Percentiles rank a stretch among this genome's conserved stretches.
Evolutionary conservation across 2,113 vertebrate genomes (phyloP).

Genomic region (Caranx melampygus): DNA sequence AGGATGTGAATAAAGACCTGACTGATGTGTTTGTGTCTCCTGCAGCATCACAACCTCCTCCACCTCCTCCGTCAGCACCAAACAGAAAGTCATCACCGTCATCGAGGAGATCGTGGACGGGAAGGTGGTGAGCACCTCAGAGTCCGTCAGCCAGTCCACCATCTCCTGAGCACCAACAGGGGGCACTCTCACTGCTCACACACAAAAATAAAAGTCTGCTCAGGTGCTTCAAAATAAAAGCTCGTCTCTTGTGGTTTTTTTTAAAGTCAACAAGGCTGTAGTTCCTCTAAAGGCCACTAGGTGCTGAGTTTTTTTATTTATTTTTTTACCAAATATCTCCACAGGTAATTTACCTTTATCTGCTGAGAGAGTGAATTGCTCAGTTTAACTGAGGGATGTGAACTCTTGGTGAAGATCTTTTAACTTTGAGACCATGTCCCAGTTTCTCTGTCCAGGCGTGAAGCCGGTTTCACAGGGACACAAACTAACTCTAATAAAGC

Average conservation of each 20-base stretch:
- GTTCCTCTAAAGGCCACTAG: neutral
- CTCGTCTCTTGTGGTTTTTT: neutral
- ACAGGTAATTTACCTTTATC: too few species aligned
- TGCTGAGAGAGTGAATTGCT: too few species aligned
- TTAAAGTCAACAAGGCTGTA: neutral
- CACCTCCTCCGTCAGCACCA: slow-evolving; percentile 9
- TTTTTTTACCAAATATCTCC: too few species aligned
- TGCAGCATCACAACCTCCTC: neutral
- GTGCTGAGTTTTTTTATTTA: neutral
- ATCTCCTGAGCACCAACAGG: neutral
- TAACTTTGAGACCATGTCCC: too few species aligned
- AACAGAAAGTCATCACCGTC: slow-evolving; percentile 62
- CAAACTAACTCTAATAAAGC: neutral
- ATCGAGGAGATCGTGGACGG: slow-evolving; percentile 69
- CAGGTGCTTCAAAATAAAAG: slow-evolving; percentile 19
- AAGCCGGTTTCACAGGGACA: neutral
- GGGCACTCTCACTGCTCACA: neutral
- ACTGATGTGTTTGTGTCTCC: neutral
- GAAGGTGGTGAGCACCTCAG: slow-evolving; percentile 46
- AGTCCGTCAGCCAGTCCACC: neutral
- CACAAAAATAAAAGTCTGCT: slow-evolving; percentile 38
- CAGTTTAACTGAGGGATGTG: too few species aligned
- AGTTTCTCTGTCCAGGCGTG: too few species aligned
- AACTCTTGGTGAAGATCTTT: too few species aligned
- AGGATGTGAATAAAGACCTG: too few species aligned